Conservation (phyloP, 2,113 vertebrate species). For the Esox niger region DNA sequence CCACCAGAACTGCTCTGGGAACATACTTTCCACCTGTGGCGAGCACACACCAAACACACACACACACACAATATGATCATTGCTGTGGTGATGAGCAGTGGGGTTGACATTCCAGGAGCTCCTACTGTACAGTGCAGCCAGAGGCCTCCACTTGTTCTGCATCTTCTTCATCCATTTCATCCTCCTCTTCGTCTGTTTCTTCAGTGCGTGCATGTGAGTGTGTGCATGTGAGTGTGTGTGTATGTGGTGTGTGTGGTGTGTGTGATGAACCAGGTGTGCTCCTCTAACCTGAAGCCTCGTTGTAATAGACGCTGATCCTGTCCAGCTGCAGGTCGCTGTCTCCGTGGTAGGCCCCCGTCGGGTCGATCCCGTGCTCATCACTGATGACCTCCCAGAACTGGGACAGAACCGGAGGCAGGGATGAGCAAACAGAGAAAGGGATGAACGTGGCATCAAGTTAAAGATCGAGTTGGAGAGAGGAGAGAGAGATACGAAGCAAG, state of each 20-base stretch:
- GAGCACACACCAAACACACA: neutral
- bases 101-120: too few relatives aligned
- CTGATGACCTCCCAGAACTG: slow-evolving; percentile 76
- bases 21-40: slow-evolving; percentile 86
- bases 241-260: neutral
- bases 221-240: neutral
- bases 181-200: too few relatives aligned
- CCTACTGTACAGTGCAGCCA: too few relatives aligned
- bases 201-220: neutral
- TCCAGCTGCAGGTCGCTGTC: slow-evolving; percentile 78
- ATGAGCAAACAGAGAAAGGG: too few relatives aligned
- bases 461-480: too few relatives aligned
- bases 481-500: too few relatives aligned
- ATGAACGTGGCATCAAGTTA: too few relatives aligned
- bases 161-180: too few relatives aligned
- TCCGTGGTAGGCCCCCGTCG: slow-evolving; percentile 79
- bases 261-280: too few relatives aligned
- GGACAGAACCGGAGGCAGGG: too few relatives aligned
- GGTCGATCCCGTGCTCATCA: slow-evolving; percentile 81
- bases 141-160: too few relatives aligned
- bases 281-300: slow-evolving; percentile 84
- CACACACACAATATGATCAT: slow-evolving; percentile 25
- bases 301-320: slow-evolving; percentile 83
- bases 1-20: slow-evolving; percentile 69
- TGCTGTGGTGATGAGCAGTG: slow-evolving; percentile 3